Conservation (phyloP, 2,797 vertebrate species). For the Lacerta viridis region DNA sequence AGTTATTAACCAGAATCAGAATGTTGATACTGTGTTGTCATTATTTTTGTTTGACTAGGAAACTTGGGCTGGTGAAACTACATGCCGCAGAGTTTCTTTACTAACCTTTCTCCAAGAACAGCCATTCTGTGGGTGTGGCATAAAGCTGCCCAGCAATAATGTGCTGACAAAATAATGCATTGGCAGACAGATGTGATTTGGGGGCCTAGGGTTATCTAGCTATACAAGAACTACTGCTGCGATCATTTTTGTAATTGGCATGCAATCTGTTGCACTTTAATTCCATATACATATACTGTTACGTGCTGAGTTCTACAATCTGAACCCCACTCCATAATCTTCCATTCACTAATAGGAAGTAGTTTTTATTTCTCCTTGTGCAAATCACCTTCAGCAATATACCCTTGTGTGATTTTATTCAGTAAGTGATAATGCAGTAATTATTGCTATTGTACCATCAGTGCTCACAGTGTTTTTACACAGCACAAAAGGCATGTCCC, state of each 20-base stretch:
- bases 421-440: background rate
- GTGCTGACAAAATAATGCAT: background rate
- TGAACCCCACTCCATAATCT: slow-evolving; percentile 6
- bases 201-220: background rate
- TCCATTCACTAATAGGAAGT: slow-evolving; percentile 30
- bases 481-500: background rate
- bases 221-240: background rate
- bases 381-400: slow-evolving; percentile 11
- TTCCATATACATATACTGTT: background rate
- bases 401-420: slow-evolving; percentile 21
- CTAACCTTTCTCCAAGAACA: background rate
- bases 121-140: too few species aligned
- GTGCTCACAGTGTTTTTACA: background rate
- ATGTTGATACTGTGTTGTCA: background rate
- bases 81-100: background rate
- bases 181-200: background rate
- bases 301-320: background rate
- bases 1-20: background rate
- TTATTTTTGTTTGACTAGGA: background rate
- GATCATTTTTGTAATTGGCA: background rate
- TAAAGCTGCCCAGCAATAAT: background rate
- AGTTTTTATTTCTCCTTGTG: slow-evolving; percentile 38
- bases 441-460: background rate
- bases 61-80: background rate
- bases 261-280: background rate